Conservation (phyloP, 2,797 vertebrate species). For the Rhabdophis nuchalis region DNA sequence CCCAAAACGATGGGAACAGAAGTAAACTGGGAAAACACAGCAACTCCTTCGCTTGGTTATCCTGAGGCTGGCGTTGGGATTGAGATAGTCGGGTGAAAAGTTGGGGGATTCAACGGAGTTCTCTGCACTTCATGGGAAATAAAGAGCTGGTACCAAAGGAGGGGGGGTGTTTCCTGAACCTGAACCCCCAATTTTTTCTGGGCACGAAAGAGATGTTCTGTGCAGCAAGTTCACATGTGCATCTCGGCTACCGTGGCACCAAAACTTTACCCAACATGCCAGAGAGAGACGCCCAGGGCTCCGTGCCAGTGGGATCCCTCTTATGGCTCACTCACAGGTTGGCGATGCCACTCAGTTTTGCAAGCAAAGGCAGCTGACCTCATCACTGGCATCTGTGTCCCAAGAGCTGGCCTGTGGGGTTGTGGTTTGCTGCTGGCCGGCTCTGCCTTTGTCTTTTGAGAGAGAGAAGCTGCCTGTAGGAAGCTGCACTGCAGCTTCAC, state of each 20-base stretch:
- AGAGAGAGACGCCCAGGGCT: neutral
- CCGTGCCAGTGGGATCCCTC: neutral
- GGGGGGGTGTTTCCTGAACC: no score
- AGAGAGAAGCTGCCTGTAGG: neutral
- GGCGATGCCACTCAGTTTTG: neutral
- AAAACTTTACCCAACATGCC: neutral
- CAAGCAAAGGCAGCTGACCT: neutral
- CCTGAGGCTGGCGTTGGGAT: neutral
- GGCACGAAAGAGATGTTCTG: neutral
- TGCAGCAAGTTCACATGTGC: neutral
- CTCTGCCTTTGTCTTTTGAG: neutral
- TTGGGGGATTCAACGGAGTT: neutral
- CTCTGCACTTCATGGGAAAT: neutral
- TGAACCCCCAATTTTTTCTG: neutral
- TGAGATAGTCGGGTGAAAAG: neutral
- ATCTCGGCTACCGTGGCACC: neutral
- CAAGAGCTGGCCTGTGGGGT: neutral
- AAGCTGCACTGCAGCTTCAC: neutral
- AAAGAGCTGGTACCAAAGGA: no score
- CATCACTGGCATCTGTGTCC: neutral
- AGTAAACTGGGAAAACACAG: neutral
- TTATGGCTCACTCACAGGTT: neutral
- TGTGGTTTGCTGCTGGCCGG: neutral
- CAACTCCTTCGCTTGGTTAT: neutral
- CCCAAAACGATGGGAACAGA: neutral